Evolutionary conservation across 92 coral and sea anemone genomes (phyloP).

Genomic region (Plumapathes pennacea): DNA sequence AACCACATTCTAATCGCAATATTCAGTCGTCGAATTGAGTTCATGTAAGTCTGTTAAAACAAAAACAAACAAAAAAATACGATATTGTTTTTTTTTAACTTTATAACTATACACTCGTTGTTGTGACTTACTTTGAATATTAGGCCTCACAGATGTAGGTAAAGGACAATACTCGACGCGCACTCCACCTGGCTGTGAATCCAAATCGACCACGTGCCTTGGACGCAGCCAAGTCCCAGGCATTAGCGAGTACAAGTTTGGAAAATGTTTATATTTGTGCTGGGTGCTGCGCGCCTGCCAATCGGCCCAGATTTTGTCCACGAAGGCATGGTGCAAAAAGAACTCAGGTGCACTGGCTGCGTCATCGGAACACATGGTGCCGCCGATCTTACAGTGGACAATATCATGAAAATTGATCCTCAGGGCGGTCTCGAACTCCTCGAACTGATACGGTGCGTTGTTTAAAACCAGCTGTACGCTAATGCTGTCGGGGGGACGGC

Average conservation of each 20-base stretch:
- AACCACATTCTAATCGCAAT: no score
- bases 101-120: no score
- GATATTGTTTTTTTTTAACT: no score
- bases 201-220: constrained; percentile 32
- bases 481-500: constrained; percentile 14
- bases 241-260: constrained; percentile 16
- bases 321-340: constrained; percentile 26
- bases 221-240: constrained; percentile 47
- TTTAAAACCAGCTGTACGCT: constrained; percentile 20
- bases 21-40: no score
- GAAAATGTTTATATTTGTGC: constrained; percentile 22
- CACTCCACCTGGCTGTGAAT: constrained; percentile 52
- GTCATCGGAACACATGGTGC: constrained; percentile 27
- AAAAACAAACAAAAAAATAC: no score
- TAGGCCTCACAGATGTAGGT: constrained; percentile 13
- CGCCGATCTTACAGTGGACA: constrained; percentile 51
- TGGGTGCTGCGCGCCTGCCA: constrained; percentile 22
- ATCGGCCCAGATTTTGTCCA: constrained; percentile 48
- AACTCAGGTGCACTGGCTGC: constrained; percentile 29
- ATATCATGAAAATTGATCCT: constrained; percentile 35
- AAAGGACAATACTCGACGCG: constrained; percentile 49
- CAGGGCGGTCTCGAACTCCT: constrained; percentile 17
- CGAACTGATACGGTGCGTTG: constrained; percentile 8
- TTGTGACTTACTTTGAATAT: constrained; percentile 42
- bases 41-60: no score